Percentiles rank a stretch among this genome's conserved stretches.
Conservation (phyloP, 2,113 vertebrate species). For the Chrysochloris asiatica region DNA sequence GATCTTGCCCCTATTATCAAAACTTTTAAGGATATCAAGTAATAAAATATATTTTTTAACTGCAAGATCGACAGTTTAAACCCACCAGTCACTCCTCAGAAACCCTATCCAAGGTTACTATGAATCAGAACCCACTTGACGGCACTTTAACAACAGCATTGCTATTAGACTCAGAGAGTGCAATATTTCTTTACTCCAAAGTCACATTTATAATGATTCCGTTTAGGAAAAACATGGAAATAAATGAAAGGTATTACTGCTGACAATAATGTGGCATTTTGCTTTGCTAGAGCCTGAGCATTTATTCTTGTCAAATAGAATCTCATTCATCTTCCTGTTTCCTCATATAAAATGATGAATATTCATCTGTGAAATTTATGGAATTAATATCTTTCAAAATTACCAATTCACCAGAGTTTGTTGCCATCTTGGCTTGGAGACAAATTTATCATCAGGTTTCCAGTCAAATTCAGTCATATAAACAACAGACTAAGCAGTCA, state of each 20-base stretch:
- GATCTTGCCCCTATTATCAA: too few relatives aligned
- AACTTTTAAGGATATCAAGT: not conserved
- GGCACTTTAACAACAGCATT: too few relatives aligned
- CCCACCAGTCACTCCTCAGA: too few relatives aligned
- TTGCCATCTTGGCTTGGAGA: constrained; percentile 46
- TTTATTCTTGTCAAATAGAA: constrained; percentile 77
- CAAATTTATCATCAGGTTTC: constrained; percentile 65
- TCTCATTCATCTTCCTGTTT: constrained; percentile 76
- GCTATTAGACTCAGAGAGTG: constrained; percentile 4
- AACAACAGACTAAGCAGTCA: constrained; percentile 46
- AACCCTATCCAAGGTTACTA: too few relatives aligned
- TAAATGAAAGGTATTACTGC: constrained; percentile 64
- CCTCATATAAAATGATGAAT: constrained; percentile 75
- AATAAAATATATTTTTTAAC: constrained; percentile 11
- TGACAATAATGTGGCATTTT: constrained; percentile 62
- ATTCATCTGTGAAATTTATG: constrained; percentile 75
- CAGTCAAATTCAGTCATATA: constrained; percentile 63
- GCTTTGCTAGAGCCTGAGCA: constrained; percentile 21
- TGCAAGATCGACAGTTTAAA: too few relatives aligned
- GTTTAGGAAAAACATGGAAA: constrained; percentile 62
- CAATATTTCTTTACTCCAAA: constrained; percentile 65
- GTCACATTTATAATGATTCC: constrained; percentile 63
- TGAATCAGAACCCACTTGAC: too few relatives aligned
- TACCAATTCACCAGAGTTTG: constrained; percentile 42
- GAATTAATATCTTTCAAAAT: constrained; percentile 69